Conservation (phyloP, 2,888 invertebrate genomes). For the Alsophila aescularia region DNA sequence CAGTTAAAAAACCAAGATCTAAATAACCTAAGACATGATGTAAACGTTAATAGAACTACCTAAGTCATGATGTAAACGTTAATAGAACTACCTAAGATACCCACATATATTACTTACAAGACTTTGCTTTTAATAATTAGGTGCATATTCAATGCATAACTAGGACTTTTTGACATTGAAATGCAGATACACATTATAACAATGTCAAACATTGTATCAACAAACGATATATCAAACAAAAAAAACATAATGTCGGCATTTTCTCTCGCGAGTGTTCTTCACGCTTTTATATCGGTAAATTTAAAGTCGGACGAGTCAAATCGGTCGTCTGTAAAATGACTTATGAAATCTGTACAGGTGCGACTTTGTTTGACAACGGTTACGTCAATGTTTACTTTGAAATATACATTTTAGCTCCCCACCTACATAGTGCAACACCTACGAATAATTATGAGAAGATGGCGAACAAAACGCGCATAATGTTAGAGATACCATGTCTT, state of each 20-base stretch:
- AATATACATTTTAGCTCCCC: constrained; percentile 40
- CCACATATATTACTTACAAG: no score
- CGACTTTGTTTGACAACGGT: constrained; percentile 55
- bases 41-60: no score
- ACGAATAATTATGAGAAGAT: constrained; percentile 26
- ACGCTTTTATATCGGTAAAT: constrained; percentile 57
- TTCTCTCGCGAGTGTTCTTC: constrained; percentile 58
- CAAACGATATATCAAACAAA: constrained; percentile 30
- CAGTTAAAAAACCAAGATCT: no score
- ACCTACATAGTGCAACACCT: constrained; percentile 34
- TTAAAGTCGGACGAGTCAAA: constrained; percentile 72
- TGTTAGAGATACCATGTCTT: not conserved
- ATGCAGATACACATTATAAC: constrained; percentile 15
- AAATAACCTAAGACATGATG: no score
- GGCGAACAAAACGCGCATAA: not conserved
- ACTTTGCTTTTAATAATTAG: no score
- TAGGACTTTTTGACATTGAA: constrained; percentile 23
- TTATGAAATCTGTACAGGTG: constrained; percentile 77
- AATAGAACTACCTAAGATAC: no score
- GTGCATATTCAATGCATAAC: not conserved
- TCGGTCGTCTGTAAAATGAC: constrained; percentile 66
- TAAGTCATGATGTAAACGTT: no score
- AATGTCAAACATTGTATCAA: constrained; percentile 33
- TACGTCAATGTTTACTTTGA: constrained; percentile 60
- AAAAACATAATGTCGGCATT: constrained; percentile 37